Base-by-base conservation (phyloP, 2,113 vertebrate species). In the Limnothrissa miodon region DNA sequence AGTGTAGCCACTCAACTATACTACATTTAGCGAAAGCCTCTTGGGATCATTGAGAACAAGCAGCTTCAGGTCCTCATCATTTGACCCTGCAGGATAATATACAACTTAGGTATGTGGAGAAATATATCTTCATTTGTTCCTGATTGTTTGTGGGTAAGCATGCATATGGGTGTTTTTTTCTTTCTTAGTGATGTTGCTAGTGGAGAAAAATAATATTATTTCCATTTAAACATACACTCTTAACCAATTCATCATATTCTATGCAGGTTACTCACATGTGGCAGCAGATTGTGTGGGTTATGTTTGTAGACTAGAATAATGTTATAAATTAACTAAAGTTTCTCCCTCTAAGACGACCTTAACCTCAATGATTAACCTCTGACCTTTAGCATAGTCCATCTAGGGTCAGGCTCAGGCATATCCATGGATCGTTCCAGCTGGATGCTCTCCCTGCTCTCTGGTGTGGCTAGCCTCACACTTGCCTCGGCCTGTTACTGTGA, bases 401-500 rank as follows among this genome's bases (percentile, higher is more conserved):
- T 80, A 39, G 25, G 1, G 21, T 25, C 45, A 39, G 56, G 23
- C 13, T 51, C 5, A 21, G 42, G 79, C 48, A 62, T 39, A 39
- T 51, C 25, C 15, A 95, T 94, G 94, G 86, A 84, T 74, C 70
- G 59, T 1, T 70, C 39, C 81, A 53, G 82, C 8, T 39, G 82
- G 23, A 5, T 89, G 0, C 83, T 90, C 33, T 66, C 89, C 25
- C 86, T 95, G 8, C 78, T 95, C 33, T 86, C 93, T 78, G 84
- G 96, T 51, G 88, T 93, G 82, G 70, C 86, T 80, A 56, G 85
- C 9, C 79, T 89, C 19, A 89, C 90, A 9, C 85, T 80, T 1
- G 86, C 88, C 29, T 89, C 93, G 78, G 91, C 93, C 0, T 99
- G 97, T 87, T 95, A 94, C 87, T 99, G 98, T 90, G 95, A 98